Conservation (phyloP, 2,113 vertebrate genomes). For the Hemiscyllium ocellatum region DNA sequence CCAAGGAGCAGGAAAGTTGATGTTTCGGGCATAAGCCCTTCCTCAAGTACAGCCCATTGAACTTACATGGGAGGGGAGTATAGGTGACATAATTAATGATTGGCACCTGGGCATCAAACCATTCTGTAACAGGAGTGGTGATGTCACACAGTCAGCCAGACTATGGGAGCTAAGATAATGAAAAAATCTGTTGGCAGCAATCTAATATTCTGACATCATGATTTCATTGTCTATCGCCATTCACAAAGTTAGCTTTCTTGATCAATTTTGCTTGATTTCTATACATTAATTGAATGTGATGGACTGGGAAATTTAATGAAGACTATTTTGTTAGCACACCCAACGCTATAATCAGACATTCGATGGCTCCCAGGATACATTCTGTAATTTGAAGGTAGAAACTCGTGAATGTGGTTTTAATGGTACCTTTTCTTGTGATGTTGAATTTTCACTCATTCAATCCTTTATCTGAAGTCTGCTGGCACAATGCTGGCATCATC, state of each 20-base stretch:
- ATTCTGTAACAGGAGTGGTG: too few species aligned
- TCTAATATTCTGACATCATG: background rate
- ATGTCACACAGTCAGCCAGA: too few species aligned
- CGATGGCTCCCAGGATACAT: background rate
- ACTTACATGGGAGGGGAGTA: too few species aligned
- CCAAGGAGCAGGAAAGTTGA: too few species aligned
- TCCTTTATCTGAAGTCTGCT: background rate
- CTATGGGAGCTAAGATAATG: background rate
- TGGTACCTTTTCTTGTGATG: background rate
- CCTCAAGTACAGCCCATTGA: too few species aligned
- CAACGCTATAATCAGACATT: background rate
- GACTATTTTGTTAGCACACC: background rate
- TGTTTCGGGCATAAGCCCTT: too few species aligned
- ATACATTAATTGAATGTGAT: background rate
- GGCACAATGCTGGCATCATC: too few species aligned
- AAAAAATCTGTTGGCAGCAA: background rate
- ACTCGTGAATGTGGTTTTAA: background rate
- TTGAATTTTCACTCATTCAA: background rate
- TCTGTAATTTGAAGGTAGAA: background rate
- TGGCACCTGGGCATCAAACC: too few species aligned
- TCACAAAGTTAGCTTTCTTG: background rate
- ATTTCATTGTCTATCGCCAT: background rate
- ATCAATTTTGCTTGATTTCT: background rate
- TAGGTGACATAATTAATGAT: too few species aligned
- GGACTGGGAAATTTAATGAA: background rate